A percentile compares a stretch with the other conserved stretches of the same genome.
These are phyloP conservation scores for Globodera rostochiensis DNA, from an alignment of 1,140 invertebrate species.

Conservation along the genomic window DNA sequence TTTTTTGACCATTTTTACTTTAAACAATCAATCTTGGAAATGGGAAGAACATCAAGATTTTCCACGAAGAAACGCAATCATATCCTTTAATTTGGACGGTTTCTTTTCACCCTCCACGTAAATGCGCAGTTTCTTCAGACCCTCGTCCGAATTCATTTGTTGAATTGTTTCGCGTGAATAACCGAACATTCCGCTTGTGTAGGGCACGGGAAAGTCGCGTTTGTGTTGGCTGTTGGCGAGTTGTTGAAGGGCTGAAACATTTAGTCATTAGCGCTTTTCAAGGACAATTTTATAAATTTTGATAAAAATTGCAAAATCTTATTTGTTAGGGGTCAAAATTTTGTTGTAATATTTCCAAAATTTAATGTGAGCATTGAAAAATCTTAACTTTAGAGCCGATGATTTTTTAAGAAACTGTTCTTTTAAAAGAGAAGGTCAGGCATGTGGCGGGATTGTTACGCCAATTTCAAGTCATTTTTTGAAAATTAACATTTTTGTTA, in stretches of 20 bases:
- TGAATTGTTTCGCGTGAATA: slow-evolving; percentile 16
- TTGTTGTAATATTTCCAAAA: neutral
- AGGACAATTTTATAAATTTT: neutral
- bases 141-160: slow-evolving; percentile 23
- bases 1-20: too few species aligned
- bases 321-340: neutral
- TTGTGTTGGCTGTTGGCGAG: slow-evolving; percentile 6
- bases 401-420: too few species aligned
- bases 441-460: too few species aligned
- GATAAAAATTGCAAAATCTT: neutral
- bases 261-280: neutral
- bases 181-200: slow-evolving; percentile 12
- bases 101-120: neutral
- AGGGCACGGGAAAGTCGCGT: slow-evolving; percentile 10
- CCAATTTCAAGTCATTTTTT: too few species aligned
- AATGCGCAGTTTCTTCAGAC: slow-evolving; percentile 12
- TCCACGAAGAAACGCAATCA: neutral
- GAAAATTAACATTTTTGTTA: too few species aligned
- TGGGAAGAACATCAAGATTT: neutral
- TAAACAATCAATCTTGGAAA: too few species aligned
- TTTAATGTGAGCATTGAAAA: neutral
- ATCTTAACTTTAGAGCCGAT: too few species aligned
- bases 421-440: too few species aligned
- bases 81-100: neutral
- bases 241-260: slow-evolving; percentile 19